phyloP scores from a whole-genome alignment of 2,797 vertebrate species.

The Bufotes viridis region DNA sequence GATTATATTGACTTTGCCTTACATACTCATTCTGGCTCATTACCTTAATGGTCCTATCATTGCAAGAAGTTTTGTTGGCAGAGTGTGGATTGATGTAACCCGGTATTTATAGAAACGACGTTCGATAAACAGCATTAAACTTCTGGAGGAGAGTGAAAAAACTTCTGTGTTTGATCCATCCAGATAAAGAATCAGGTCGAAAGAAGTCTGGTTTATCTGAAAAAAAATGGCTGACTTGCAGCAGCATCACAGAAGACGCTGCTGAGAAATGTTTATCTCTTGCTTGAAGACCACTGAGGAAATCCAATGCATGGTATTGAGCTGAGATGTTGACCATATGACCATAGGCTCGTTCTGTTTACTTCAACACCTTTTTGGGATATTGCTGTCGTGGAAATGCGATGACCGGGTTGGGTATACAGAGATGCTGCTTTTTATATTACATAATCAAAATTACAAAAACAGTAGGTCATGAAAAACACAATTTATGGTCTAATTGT shows the following conservation, averaged over 20 bases:
- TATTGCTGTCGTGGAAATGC: neutral
- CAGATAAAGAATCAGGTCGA: conserved; percentile 25
- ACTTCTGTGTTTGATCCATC: conserved; percentile 13
- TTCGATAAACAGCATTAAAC: conserved; percentile 24
- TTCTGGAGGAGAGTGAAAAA: conserved; percentile 1
- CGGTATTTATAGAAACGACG: conserved; percentile 5
- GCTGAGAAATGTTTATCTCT: conserved; percentile 30
- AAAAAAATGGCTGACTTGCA: neutral
- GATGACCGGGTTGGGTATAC: neutral
- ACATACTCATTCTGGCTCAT: conserved; percentile 12
- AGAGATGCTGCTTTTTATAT: neutral
- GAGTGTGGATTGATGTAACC: neutral
- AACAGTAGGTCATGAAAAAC: neutral
- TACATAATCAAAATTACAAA: neutral
- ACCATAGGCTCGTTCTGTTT: neutral
- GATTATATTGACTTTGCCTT: conserved; percentile 11
- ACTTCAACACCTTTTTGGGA: neutral
- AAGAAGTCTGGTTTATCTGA: conserved; percentile 32
- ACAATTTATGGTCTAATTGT: too few relatives aligned
- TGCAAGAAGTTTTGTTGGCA: conserved; percentile 7
- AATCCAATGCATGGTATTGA: neutral
- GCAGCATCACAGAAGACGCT: neutral
- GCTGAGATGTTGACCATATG: neutral
- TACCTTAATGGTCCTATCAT: conserved; percentile 36
- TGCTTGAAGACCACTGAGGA: neutral